phyloP scores from a whole-genome alignment of 2,888 invertebrate genomes.

The Mesorhabditis sp. region DNA sequence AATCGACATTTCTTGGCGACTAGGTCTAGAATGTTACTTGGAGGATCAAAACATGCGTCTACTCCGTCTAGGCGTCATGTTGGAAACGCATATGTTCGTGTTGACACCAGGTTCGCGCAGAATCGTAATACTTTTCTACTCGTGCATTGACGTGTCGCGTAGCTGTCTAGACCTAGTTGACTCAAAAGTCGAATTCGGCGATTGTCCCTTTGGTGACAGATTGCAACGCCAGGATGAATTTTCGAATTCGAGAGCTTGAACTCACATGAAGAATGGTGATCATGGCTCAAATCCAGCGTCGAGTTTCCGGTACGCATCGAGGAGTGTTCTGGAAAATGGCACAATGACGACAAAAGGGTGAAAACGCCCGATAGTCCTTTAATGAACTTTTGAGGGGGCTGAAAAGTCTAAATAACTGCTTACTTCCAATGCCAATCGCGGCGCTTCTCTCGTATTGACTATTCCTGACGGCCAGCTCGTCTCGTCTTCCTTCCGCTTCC shows the following conservation, averaged over 20 bases:
- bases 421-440: background rate
- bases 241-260: background rate
- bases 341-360: background rate
- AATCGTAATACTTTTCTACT: too few species aligned
- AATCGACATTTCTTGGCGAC: too few species aligned
- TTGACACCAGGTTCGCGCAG: too few species aligned
- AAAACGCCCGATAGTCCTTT: background rate
- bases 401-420: too few species aligned
- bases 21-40: too few species aligned
- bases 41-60: too few species aligned
- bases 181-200: too few species aligned
- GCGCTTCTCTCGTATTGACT: conserved; percentile 2
- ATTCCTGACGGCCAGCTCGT: conserved; percentile 13
- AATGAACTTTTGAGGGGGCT: too few species aligned
- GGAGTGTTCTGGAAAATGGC: background rate
- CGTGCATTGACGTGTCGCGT: too few species aligned
- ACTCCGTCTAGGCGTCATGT: too few species aligned
- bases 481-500: conserved; percentile 16
- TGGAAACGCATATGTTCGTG: too few species aligned
- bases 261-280: background rate
- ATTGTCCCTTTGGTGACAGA: background rate
- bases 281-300: background rate
- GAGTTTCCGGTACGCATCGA: background rate
- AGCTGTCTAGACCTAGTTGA: too few species aligned
- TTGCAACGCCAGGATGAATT: background rate